Conservation (phyloP, 2,113 vertebrate genomes). For the cat (Felis catus) region F.catus_Fca126_mat1.0 CM031417.1:92642501-92643000, state of each 20-base stretch:
- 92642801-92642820: not conserved
- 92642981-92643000: not conserved
- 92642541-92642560: not conserved
- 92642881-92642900: not conserved
- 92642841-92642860: not conserved
- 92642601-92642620: not conserved
- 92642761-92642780: not conserved
- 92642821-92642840: not conserved
- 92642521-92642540: not conserved
- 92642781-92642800: not conserved
- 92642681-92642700: not conserved
- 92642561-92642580: not conserved
- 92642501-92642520: not conserved
- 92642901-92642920: not conserved
- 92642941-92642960: not conserved
- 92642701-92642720: not conserved
- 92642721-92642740: not conserved
- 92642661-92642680: not conserved
- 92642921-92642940: not conserved
- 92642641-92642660: not conserved
- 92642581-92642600: not conserved
- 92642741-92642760: not conserved
- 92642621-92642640: not conserved
- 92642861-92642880: not conserved
- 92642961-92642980: not conserved